Conservation (phyloP, 35 echinoderm and acorn worm species). For the Eucidaris tribuloides region DNA sequence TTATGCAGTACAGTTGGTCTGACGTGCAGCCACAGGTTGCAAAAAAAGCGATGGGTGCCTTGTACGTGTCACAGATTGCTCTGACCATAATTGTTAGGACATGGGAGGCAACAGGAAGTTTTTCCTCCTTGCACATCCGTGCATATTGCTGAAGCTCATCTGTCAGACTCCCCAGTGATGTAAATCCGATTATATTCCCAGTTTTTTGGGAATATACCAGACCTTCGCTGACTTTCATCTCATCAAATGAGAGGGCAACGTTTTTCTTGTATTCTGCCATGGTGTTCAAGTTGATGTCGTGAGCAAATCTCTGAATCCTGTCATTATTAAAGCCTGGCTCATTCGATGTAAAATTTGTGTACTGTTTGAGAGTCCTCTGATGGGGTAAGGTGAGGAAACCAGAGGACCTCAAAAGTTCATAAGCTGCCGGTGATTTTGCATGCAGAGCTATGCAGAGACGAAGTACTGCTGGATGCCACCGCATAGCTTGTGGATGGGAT, state of each 20-base stretch:
- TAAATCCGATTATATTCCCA: conserved; percentile 21
- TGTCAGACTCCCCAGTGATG: background rate
- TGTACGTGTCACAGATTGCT: background rate
- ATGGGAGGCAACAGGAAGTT: conserved; percentile 4
- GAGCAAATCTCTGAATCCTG: background rate
- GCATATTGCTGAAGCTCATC: conserved; percentile 7
- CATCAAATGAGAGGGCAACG: conserved; percentile 35
- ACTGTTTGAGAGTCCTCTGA: conserved; percentile 43
- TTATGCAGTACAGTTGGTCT: conserved; percentile 2
- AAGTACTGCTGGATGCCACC: conserved; percentile 78
- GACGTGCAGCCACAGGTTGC: background rate
- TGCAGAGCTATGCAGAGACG: conserved; percentile 62
- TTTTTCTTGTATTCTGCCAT: conserved; percentile 28
- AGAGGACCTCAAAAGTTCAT: conserved; percentile 40
- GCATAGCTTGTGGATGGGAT: conserved; percentile 19
- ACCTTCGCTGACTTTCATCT: conserved; percentile 58
- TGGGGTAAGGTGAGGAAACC: conserved; percentile 48
- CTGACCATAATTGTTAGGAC: conserved; percentile 43
- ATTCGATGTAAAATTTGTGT: conserved; percentile 33
- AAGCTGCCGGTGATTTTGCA: conserved; percentile 54
- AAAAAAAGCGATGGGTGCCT: conserved; percentile 27
- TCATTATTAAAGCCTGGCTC: conserved; percentile 18
- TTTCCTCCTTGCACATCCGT: background rate
- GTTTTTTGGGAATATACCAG: conserved; percentile 19
- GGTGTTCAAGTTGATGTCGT: background rate